Conservation (phyloP, 2,113 vertebrate genomes). For the Glaucidium brasilianum region DNA sequence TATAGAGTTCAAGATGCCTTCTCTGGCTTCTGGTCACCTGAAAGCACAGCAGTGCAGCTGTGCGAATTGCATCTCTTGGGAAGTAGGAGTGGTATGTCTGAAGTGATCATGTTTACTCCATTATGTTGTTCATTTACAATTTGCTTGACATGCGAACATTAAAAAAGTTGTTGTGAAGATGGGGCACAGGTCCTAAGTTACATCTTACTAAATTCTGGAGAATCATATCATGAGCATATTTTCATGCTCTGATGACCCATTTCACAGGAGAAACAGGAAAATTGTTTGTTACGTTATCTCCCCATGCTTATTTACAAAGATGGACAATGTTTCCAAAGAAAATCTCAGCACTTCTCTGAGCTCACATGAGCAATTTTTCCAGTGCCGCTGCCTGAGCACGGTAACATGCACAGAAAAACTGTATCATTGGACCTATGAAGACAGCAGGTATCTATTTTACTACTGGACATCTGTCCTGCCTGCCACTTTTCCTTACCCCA, state of each 20-base stretch:
- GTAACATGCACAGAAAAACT: not conserved
- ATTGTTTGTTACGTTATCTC: not conserved
- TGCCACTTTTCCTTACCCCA: not conserved
- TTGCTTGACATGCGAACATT: not conserved
- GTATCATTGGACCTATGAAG: not conserved
- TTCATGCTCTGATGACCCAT: not conserved
- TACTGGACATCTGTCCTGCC: not conserved
- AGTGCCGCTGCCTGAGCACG: not conserved
- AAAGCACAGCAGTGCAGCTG: not conserved
- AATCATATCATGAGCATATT: not conserved
- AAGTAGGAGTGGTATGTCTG: not conserved
- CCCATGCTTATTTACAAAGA: not conserved
- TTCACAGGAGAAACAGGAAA: not conserved
- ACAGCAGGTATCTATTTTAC: not conserved
- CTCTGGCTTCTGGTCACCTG: not conserved
- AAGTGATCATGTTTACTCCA: not conserved
- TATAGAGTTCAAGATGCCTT: not conserved
- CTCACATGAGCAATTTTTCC: fast-evolving
- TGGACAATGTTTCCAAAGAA: not conserved
- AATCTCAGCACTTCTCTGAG: not conserved
- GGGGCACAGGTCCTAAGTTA: not conserved
- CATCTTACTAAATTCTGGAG: not conserved
- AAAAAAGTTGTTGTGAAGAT: not conserved
- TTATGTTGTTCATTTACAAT: not conserved
- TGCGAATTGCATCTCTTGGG: not conserved